A percentile compares a stretch with the other conserved stretches of the same genome.
phyloP scores from a whole-genome alignment of 2,797 vertebrate genomes.

The Sebastes paucispinis region DNA sequence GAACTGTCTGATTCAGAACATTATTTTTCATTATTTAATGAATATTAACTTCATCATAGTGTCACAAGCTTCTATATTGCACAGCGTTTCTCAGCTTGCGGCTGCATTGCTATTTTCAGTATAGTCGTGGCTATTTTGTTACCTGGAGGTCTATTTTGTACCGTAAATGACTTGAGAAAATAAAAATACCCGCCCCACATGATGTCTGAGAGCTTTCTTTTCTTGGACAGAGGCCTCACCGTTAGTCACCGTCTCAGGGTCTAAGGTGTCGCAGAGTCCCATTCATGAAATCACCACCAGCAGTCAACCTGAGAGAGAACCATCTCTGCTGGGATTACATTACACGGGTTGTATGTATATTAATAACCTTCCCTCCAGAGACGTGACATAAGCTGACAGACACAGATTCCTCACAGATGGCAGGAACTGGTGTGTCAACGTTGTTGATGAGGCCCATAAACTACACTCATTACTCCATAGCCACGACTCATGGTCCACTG shows the following conservation, averaged over 20 bases:
- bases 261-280: constrained; percentile 46
- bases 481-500: constrained; percentile 35
- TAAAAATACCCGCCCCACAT: constrained; percentile 70
- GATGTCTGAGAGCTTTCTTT: constrained; percentile 60
- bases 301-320: constrained; percentile 35
- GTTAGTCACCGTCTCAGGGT: constrained; percentile 23
- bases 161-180: constrained; percentile 75
- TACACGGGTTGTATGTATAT: constrained; percentile 63
- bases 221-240: constrained; percentile 47
- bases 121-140: constrained; percentile 80
- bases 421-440: constrained; percentile 47
- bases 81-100: constrained; percentile 55
- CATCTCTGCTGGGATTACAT: constrained; percentile 44
- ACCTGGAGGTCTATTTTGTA: constrained; percentile 81
- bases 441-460: constrained; percentile 44
- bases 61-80: constrained; percentile 45
- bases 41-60: constrained; percentile 18
- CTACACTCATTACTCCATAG: constrained; percentile 25
- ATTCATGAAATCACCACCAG: constrained; percentile 68
- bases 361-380: constrained; percentile 65
- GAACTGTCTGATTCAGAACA: constrained; percentile 27
- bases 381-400: constrained; percentile 59
- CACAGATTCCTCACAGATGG: constrained; percentile 42
- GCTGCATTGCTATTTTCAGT: constrained; percentile 65
- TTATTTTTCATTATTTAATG: constrained; percentile 33